Base-by-base conservation (phyloP, 2,113 vertebrate genomes). In the Callithrix jacchus region DNA sequence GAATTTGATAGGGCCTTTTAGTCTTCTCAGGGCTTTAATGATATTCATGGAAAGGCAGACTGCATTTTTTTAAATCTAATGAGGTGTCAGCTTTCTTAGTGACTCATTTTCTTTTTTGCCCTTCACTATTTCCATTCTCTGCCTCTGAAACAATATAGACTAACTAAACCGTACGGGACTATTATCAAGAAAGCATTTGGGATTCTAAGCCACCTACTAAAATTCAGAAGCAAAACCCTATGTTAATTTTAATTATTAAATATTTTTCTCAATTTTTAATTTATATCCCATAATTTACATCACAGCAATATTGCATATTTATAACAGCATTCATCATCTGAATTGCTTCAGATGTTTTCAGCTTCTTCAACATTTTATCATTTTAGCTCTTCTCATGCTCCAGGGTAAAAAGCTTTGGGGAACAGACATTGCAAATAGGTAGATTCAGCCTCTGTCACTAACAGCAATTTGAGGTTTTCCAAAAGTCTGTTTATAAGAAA, bases 41-140 rank as follows among this genome's bases (percentile, higher is more conserved):
- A 91, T 97, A 98, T 98, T 98, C 98, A 98, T 97, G 92, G 96
- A 95, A 98, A 98, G 96, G 54, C 71, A 95, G 95, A 66, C 89
- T 96, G 90, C 93, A 95, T 97, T 97, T 97, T 97, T 97, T 97
- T 96, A 95, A 96, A 96, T 81, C 87, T 96, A 97, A 98, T 97
- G 93, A 98, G 90, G 54, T 98, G 95, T 97, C 97, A 97, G 87
- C 66, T 97, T 95, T 66, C 37, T 96, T 91, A 95, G 95, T 97
- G 97, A 96, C 96, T 97, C 95, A 88, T 97, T 96, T 98, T 98
- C 96, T 98, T 76, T 97, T 97, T 97, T 92, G 76, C 97, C 89
- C 91, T 95, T 94, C 49, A 70, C 56, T 66, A 76, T 97, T 97
- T 93, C 95, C 66, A 88, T 96, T 95, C 83, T 92, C n/a, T 95